Evolutionary conservation across 2,113 vertebrate genomes (phyloP).

Genomic region (Macaca mulatta): DNA sequence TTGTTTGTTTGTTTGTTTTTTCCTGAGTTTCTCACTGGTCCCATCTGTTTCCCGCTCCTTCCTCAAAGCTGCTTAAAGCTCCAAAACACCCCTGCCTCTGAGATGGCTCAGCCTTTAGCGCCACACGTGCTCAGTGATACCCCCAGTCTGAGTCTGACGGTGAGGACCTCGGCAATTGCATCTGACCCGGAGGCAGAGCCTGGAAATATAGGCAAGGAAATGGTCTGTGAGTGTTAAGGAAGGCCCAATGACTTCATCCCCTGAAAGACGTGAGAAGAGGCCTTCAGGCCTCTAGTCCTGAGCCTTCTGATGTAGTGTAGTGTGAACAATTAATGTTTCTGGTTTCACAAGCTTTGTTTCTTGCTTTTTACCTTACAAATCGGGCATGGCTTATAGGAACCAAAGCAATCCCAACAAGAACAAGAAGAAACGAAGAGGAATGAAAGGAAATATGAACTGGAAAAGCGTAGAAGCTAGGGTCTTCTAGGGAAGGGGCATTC

Average conservation of each 20-base stretch:
- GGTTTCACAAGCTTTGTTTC: constrained; percentile 14
- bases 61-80: not conserved
- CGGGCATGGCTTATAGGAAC: not conserved
- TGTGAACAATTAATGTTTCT: constrained; percentile 52
- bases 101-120: rapidly evolving
- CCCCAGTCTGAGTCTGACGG: rapidly evolving
- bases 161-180: rapidly evolving
- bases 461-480: not conserved
- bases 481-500: not conserved
- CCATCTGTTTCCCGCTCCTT: not conserved
- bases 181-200: not conserved
- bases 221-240: not conserved
- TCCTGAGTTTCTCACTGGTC: not conserved
- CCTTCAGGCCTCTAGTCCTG: not conserved
- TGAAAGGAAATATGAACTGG: not conserved
- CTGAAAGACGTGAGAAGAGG: not conserved
- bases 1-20: not conserved
- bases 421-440: not conserved
- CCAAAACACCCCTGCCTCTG: rapidly evolving
- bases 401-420: not conserved
- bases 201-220: too few relatives aligned
- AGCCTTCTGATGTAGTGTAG: not conserved
- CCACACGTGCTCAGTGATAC: rapidly evolving
- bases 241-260: not conserved
- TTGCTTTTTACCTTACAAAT: constrained; percentile 55